Evolutionary conservation across 2,888 invertebrate species (phyloP).

Genomic region (Scaptomyza reducta): DNA sequence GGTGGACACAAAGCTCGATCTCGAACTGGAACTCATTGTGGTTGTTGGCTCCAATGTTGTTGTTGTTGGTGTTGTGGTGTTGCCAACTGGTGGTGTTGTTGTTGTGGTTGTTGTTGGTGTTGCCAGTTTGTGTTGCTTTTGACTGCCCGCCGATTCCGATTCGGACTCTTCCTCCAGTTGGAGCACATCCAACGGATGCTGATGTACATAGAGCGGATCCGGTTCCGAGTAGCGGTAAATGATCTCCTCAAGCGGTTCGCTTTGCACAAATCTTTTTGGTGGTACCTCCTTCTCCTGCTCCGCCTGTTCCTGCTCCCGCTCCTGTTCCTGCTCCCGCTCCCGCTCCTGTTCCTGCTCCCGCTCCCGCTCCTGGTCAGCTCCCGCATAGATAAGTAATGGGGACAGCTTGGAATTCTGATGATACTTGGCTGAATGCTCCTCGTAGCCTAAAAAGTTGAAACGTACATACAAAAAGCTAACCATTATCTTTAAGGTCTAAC

Average conservation of each 20-base stretch:
- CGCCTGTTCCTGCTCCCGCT: too few species aligned
- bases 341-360: slow-evolving; percentile 20
- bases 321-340: slow-evolving; percentile 46
- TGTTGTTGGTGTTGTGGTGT: slow-evolving; percentile 18
- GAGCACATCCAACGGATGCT: slow-evolving; percentile 60
- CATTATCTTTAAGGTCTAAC: slow-evolving; percentile 1
- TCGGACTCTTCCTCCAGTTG: slow-evolving; percentile 29
- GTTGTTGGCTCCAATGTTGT: slow-evolving; percentile 13
- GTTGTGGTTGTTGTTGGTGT: slow-evolving; percentile 13
- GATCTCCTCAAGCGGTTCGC: slow-evolving; percentile 79
- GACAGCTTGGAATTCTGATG: slow-evolving; percentile 55
- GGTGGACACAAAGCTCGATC: slow-evolving; percentile 63
- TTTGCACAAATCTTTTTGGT: slow-evolving; percentile 76
- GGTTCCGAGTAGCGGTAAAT: slow-evolving; percentile 84
- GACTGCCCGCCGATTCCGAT: slow-evolving; percentile 39
- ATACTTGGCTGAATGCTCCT: slow-evolving; percentile 45
- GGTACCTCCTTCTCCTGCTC: slow-evolving; percentile 43
- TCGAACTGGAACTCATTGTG: slow-evolving; percentile 10
- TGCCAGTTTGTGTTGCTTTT: slow-evolving; percentile 39
- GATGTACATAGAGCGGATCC: slow-evolving; percentile 84
- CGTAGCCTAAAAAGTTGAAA: slow-evolving; percentile 8
- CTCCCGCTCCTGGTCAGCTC: slow-evolving; percentile 26
- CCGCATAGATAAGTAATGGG: slow-evolving; percentile 74
- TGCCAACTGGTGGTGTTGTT: slow-evolving; percentile 26
- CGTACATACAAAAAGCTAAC: background rate